These are phyloP conservation scores for Drepanosiphum platanoidis DNA, from an alignment of 2,888 invertebrate genomes.

Conservation along the genomic window DNA sequence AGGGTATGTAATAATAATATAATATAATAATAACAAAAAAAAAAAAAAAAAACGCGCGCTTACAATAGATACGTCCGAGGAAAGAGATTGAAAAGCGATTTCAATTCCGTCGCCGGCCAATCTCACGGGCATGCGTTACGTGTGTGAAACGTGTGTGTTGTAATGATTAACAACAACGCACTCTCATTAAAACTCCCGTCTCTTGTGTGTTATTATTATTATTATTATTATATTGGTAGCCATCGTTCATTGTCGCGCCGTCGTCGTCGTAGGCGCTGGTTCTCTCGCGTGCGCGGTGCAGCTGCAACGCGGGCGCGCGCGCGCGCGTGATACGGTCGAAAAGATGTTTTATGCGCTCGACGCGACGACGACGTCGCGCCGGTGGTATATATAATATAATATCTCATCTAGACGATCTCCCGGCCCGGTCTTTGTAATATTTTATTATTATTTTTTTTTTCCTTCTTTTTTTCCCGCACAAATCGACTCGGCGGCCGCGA, in stretches of 20 bases:
- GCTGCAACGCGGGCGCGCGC: neutral
- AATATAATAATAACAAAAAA: neutral
- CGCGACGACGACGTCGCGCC: neutral
- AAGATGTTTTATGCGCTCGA: neutral
- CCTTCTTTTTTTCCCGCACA: constrained; percentile 47
- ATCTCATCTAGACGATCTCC: constrained; percentile 57
- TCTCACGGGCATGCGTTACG: too few relatives aligned
- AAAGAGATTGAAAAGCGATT: constrained; percentile 8
- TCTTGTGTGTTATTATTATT: too few relatives aligned
- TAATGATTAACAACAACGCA: neutral
- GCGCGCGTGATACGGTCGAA: neutral
- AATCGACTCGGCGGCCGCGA: constrained; percentile 55
- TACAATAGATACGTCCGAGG: neutral
- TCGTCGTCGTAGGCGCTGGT: too few relatives aligned
- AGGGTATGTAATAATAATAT: neutral
- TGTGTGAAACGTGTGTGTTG: neutral
- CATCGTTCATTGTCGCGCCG: too few relatives aligned
- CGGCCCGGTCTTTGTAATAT: neutral
- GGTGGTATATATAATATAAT: too few relatives aligned
- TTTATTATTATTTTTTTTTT: constrained; percentile 25
- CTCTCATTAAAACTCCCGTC: neutral
- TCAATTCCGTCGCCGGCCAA: neutral
- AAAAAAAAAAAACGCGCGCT: neutral
- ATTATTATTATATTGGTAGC: too few relatives aligned
- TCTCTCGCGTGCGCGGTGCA: neutral